Conservation (phyloP, 2,888 invertebrate genomes). For the Myopa tessellatipennis region DNA sequence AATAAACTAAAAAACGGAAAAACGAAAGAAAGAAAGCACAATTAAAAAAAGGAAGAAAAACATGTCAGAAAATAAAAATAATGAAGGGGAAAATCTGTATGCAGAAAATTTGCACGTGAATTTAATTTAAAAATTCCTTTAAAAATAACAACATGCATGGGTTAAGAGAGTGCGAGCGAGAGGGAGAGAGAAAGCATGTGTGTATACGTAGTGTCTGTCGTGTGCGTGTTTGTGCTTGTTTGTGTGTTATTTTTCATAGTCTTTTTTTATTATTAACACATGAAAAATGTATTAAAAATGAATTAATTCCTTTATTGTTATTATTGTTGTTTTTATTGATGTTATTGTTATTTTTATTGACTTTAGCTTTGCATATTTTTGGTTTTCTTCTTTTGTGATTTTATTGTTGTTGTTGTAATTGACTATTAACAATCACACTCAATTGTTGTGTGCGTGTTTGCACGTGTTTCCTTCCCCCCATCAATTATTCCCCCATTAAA, state of each 20-base stretch:
- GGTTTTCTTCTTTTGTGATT: background rate
- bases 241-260: constrained; percentile 12
- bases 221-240: constrained; percentile 11
- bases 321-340: background rate
- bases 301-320: background rate
- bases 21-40: background rate
- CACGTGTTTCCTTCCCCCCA: constrained; percentile 20
- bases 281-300: background rate
- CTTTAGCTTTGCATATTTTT: background rate
- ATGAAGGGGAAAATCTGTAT: background rate
- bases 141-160: constrained; percentile 38
- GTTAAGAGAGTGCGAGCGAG: background rate
- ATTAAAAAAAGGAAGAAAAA: constrained; percentile 15
- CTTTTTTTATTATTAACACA: constrained; percentile 7
- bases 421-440: no score
- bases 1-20: background rate
- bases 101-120: constrained; percentile 48
- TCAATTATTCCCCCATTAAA: no score
- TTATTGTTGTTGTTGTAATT: background rate
- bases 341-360: no score
- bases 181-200: no score
- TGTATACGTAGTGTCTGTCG: background rate
- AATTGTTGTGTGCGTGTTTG: constrained; percentile 16
- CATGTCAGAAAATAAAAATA: constrained; percentile 32
- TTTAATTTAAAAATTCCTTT: constrained; percentile 51